Conservation (phyloP, 1,140 invertebrate genomes). For the Philopotamus ludificatus region DNA sequence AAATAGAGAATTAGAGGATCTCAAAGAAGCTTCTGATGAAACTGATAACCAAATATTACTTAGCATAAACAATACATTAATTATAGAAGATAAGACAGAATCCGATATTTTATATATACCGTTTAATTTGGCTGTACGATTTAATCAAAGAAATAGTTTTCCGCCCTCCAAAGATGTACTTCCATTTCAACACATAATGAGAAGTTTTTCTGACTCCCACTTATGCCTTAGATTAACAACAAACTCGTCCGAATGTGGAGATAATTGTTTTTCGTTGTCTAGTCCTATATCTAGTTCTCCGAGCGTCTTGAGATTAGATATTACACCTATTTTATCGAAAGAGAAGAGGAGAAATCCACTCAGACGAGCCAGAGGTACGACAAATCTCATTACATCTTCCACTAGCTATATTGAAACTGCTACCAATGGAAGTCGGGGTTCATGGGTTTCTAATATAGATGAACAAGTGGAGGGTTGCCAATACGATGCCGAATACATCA, state of each 20-base stretch:
- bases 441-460: slow-evolving; percentile 59
- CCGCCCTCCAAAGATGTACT: slow-evolving; percentile 65
- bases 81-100: slow-evolving; percentile 58
- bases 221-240: slow-evolving; percentile 66
- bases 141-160: slow-evolving; percentile 68
- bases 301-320: slow-evolving; percentile 59
- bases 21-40: slow-evolving; percentile 71
- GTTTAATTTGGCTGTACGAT: slow-evolving; percentile 63
- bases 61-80: slow-evolving; percentile 56
- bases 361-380: slow-evolving; percentile 49
- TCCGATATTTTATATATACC: slow-evolving; percentile 70
- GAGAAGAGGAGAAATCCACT: slow-evolving; percentile 51
- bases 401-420: slow-evolving; percentile 12
- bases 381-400: slow-evolving; percentile 41
- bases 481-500: slow-evolving; percentile 72
- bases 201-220: slow-evolving; percentile 72
- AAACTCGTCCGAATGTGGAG: slow-evolving; percentile 52
- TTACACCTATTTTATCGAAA: slow-evolving; percentile 48
- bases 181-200: slow-evolving; percentile 70
- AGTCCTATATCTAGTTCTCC: slow-evolving; percentile 59
- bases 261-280: slow-evolving; percentile 55
- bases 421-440: slow-evolving; percentile 51
- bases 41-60: slow-evolving; percentile 60
- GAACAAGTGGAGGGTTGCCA: slow-evolving; percentile 61
- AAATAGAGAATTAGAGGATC: slow-evolving; percentile 63